phyloP scores from a whole-genome alignment of 92 coral and sea anemone species.

The Ricordea florida region DNA sequence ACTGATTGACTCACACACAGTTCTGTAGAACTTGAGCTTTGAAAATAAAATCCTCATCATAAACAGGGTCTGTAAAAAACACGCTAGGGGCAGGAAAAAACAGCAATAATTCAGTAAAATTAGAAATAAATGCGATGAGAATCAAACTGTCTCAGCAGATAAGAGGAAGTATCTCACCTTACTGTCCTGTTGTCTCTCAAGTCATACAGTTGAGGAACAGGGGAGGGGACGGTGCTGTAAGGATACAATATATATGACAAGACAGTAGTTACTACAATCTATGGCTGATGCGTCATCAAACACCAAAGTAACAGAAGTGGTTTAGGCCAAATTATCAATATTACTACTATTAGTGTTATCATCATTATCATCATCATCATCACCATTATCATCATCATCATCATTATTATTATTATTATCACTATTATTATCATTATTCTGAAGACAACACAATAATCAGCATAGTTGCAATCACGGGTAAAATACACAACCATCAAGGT shows the following conservation, averaged over 20 bases:
- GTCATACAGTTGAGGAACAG: conserved; percentile 82
- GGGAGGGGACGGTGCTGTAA: conserved; percentile 75
- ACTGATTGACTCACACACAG: conserved; percentile 45
- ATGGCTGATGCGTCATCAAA: no score
- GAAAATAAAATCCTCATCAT: conserved; percentile 55
- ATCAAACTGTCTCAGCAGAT: neutral
- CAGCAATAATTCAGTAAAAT: neutral
- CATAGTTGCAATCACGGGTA: no score
- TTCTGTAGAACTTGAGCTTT: conserved; percentile 64
- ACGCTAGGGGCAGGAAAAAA: conserved; percentile 49
- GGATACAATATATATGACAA: neutral
- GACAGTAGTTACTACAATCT: neutral
- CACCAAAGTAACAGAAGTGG: no score
- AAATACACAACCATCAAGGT: no score
- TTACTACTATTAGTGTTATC: no score
- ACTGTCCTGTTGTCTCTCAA: conserved; percentile 74
- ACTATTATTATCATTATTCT: no score
- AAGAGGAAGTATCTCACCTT: conserved; percentile 50
- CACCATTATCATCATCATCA: no score
- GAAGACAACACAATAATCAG: no score
- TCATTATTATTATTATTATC: no score
- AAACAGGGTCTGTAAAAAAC: conserved; percentile 68
- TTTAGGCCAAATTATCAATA: no score
- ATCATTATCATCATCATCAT: no score
- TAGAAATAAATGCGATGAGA: neutral